A percentile compares a stretch with the other conserved stretches of the same genome.
These are phyloP conservation scores for Catharus fuscescens DNA, from an alignment of 2,113 vertebrate genomes.

Conservation along the genomic window DNA sequence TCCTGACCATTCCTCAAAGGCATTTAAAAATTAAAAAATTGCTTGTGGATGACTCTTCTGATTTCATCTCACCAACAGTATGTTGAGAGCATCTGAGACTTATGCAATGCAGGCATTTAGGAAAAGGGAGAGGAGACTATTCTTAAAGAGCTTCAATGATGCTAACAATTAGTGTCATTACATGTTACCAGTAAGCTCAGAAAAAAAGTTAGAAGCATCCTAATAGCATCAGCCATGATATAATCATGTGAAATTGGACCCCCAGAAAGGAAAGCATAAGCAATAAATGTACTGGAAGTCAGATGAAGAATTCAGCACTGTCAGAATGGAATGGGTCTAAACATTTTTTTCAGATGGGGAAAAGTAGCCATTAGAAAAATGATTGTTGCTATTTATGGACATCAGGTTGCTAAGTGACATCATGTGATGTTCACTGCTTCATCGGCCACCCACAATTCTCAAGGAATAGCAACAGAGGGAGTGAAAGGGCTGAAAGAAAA, in stretches of 20 bases:
- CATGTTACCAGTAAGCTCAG: conserved; percentile 10
- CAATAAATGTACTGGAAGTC: conserved; percentile 38
- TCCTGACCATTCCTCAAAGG: neutral
- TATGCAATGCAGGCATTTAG: neutral
- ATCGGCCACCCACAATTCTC: conserved; percentile 66
- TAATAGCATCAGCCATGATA: conserved; percentile 18
- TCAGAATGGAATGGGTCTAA: conserved; percentile 37
- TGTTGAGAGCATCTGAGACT: neutral
- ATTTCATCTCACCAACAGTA: neutral
- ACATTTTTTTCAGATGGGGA: conserved; percentile 52
- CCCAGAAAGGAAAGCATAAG: conserved; percentile 16
- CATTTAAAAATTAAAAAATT: neutral
- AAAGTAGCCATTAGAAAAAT: conserved; percentile 60
- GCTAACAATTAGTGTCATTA: neutral
- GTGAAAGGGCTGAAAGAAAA: conserved; percentile 38
- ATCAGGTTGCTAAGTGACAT: conserved; percentile 78
- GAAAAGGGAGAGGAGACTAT: neutral
- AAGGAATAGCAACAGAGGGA: conserved; percentile 58
- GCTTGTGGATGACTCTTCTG: neutral
- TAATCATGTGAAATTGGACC: conserved; percentile 17
- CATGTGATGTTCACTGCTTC: conserved; percentile 49
- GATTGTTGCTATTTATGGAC: conserved; percentile 76
- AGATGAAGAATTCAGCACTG: conserved; percentile 5
- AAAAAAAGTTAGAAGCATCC: conserved; percentile 37
- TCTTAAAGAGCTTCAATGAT: neutral